Percentiles rank a stretch among this genome's conserved stretches.
Conservation (phyloP, 2,797 vertebrate genomes). For the Crenuchus spilurus region DNA sequence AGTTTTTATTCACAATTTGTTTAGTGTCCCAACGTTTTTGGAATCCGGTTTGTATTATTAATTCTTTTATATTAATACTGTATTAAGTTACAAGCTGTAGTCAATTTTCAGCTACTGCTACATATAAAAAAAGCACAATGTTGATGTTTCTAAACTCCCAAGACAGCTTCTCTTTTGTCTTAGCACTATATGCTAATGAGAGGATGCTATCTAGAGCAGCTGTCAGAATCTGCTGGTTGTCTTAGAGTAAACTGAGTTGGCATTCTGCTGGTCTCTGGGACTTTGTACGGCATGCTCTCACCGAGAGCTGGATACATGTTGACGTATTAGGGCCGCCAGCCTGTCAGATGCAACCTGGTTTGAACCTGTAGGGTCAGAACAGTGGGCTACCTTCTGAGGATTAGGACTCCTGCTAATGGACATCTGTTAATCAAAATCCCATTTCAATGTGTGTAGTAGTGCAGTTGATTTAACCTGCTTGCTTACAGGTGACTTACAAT, state of each 20-base stretch:
- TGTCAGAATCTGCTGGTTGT: conserved; percentile 39
- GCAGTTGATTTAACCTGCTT: no score
- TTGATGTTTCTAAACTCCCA: not conserved
- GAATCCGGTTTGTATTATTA: not conserved
- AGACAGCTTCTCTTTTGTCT: conserved; percentile 1
- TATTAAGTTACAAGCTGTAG: not conserved
- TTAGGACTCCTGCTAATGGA: conserved; percentile 37
- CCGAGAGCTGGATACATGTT: conserved; percentile 45
- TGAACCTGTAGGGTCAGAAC: conserved; percentile 34
- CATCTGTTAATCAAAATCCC: conserved; percentile 23
- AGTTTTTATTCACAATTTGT: no score
- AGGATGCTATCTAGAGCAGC: conserved; percentile 21
- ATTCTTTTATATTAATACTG: not conserved
- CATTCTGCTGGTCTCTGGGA: conserved; percentile 63
- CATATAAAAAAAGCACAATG: not conserved
- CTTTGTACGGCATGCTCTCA: conserved; percentile 53
- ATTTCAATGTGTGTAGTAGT: not conserved
- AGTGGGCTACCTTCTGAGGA: conserved; percentile 34
- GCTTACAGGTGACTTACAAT: not conserved
- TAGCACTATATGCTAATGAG: conserved; percentile 9
- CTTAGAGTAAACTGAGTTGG: conserved; percentile 60
- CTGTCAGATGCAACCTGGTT: conserved; percentile 44
- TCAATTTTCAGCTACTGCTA: no score
- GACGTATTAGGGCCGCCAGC: conserved; percentile 57
- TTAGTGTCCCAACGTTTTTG: no score